Evolutionary conservation across 2,888 invertebrate genomes (phyloP), one percentile per base, ranked within the genome.

Genomic region (Saturnia pavonia): DNA sequence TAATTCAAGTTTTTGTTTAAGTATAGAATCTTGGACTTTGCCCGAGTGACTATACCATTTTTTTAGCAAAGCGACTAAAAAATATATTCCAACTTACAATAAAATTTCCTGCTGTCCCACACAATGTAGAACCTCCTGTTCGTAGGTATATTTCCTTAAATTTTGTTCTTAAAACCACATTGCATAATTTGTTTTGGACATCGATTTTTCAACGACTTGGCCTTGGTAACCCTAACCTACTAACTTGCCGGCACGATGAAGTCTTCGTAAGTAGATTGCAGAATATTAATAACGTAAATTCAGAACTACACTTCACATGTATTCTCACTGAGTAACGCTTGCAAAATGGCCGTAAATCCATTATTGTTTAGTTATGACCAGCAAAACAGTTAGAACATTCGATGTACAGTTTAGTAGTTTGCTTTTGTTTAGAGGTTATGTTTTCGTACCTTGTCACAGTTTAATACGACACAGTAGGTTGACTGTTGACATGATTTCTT

Each of bases 81-180:
- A 60, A 60, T 25, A 54, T 54, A 54, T 54, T n/a, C 22, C 54
- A 60, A 60, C 57, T 60, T 27, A 60, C 57, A 60, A 6, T 60
- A 14, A 1, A 14, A 14, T 60, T 27, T 60, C 25, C 25, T 60
- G 57, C 14, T 27, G 25, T 27, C 2, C 12, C 3, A 27, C 57
- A 60, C 57, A 27, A 27, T 60, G 14, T 0, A 14, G 8, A 57
- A 14, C 27, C 11, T 57, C 14, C 12, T 57, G 25, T 25, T 25
- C 25, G 57, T 57, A 57, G 1, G 48, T 51, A 51, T 19, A 51
- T 57, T 25, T 12, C 16, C 11, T 9, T 25, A 22, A 57, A 60
- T 27, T 60, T 27, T 60, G 3, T 27, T 60, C 14, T 14, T 14
- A 27, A 1, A 60, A 60, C 9, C 57, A 60, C 57, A 60, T 60